Percentiles rank a stretch among this genome's conserved stretches.
Conservation (phyloP, 2,888 invertebrate genomes). For the Omphaloscelis lunosa region DNA sequence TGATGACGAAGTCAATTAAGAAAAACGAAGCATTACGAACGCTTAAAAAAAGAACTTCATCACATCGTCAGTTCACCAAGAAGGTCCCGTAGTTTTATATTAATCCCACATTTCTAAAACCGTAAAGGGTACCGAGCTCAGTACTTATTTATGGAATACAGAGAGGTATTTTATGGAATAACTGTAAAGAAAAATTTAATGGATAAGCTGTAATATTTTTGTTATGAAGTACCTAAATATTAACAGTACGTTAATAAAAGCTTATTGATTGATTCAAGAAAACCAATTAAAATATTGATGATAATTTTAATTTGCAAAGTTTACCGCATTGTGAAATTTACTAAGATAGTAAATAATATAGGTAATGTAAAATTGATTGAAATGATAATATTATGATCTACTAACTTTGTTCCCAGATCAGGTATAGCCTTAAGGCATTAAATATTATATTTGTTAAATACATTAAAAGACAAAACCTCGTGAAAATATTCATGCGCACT, state of each 20-base stretch:
- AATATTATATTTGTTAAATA: not conserved
- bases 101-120: not conserved
- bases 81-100: not conserved
- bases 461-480: not conserved
- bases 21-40: not conserved
- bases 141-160: not conserved
- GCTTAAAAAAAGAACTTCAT: not conserved
- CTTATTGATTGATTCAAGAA: not conserved
- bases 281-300: not conserved
- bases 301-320: not conserved
- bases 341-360: not conserved
- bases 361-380: not conserved
- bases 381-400: not conserved
- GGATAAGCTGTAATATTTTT: not conserved
- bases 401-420: not conserved
- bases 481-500: too few relatives aligned
- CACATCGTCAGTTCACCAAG: not conserved
- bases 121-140: not conserved
- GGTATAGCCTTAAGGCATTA: not conserved
- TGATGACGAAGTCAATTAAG: not conserved
- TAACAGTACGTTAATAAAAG: not conserved
- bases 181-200: not conserved
- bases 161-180: not conserved
- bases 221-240: not conserved
- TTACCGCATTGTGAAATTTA: not conserved